Evolutionary conservation across 2,888 invertebrate species (phyloP).

Genomic region (Lampropteryx suffumata): DNA sequence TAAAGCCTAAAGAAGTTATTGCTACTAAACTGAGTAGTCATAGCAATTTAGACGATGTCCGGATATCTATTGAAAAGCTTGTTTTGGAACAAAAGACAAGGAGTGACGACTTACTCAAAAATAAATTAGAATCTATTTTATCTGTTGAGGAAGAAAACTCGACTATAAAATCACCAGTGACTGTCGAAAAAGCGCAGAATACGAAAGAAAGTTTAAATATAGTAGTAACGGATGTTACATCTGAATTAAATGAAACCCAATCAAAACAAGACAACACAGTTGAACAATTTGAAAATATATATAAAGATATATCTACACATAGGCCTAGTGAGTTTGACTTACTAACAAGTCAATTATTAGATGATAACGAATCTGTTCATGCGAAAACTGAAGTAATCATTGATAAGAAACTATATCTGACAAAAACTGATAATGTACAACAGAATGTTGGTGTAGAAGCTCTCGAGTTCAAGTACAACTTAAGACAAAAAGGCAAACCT

Average conservation of each 20-base stretch:
- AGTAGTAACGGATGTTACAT: constrained; percentile 21
- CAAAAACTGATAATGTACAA: constrained; percentile 19
- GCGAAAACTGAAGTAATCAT: constrained; percentile 14
- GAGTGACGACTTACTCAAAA: constrained; percentile 27
- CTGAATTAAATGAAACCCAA: constrained; percentile 28
- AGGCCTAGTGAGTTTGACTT: constrained; percentile 69
- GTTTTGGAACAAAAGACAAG: constrained; percentile 40
- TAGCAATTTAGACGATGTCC: constrained; percentile 34
- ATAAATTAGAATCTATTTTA: constrained; percentile 29
- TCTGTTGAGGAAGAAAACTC: constrained; percentile 18
- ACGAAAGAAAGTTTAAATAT: constrained; percentile 16
- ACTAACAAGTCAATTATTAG: constrained; percentile 40
- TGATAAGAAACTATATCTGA: background rate
- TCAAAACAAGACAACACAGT: constrained; percentile 51
- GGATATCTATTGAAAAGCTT: constrained; percentile 47
- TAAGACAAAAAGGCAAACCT: constrained; percentile 46
- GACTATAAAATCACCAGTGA: constrained; percentile 9
- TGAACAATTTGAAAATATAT: constrained; percentile 69
- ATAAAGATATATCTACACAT: constrained; percentile 59
- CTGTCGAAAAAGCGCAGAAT: constrained; percentile 8
- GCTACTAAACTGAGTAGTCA: background rate
- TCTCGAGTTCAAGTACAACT: constrained; percentile 53
- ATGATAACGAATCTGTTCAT: constrained; percentile 3
- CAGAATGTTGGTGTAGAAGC: constrained; percentile 11
- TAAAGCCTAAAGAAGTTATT: constrained; percentile 29